phyloP scores from a whole-genome alignment of 2,888 invertebrate genomes.

The Pammene fasciana region DNA sequence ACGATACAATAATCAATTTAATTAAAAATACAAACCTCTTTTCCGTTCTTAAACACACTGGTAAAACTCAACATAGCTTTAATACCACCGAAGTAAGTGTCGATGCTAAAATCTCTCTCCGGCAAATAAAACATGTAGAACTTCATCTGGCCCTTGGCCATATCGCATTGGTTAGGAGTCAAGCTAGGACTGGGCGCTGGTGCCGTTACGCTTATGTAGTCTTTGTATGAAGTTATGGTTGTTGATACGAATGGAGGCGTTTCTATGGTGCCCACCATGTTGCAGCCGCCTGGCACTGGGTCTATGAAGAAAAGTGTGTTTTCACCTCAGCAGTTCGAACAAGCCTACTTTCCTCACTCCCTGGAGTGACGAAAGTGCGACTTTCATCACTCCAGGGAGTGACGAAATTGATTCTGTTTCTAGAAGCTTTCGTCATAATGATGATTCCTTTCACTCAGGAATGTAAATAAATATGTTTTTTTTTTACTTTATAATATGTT shows the following conservation, averaged over 20 bases:
- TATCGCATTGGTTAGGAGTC: slow-evolving; percentile 53
- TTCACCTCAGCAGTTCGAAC: too few species aligned
- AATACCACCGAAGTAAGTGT: slow-evolving; percentile 85
- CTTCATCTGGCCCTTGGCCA: slow-evolving; percentile 60
- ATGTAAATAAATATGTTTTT: too few species aligned
- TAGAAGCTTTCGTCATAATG: too few species aligned
- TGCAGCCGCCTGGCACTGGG: slow-evolving; percentile 91
- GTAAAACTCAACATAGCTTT: slow-evolving; percentile 84
- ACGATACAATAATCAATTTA: too few species aligned
- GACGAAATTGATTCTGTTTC: too few species aligned
- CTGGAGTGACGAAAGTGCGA: too few species aligned
- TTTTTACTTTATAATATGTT: too few species aligned
- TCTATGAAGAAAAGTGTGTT: slow-evolving; percentile 84
- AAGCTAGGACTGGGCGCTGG: slow-evolving; percentile 64
- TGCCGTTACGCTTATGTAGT: slow-evolving; percentile 80
- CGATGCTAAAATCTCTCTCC: slow-evolving; percentile 79
- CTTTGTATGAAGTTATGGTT: slow-evolving; percentile 55
- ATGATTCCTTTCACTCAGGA: too few species aligned
- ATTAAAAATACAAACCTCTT: slow-evolving; percentile 69
- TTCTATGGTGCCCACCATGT: slow-evolving; percentile 85
- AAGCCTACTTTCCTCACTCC: too few species aligned
- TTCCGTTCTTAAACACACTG: slow-evolving; percentile 78
- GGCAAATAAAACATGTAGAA: slow-evolving; percentile 86
- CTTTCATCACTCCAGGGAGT: too few species aligned
- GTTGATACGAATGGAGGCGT: slow-evolving; percentile 84